Base-by-base conservation (phyloP, 2,113 vertebrate genomes). In the Microtus oregoni region DNA sequence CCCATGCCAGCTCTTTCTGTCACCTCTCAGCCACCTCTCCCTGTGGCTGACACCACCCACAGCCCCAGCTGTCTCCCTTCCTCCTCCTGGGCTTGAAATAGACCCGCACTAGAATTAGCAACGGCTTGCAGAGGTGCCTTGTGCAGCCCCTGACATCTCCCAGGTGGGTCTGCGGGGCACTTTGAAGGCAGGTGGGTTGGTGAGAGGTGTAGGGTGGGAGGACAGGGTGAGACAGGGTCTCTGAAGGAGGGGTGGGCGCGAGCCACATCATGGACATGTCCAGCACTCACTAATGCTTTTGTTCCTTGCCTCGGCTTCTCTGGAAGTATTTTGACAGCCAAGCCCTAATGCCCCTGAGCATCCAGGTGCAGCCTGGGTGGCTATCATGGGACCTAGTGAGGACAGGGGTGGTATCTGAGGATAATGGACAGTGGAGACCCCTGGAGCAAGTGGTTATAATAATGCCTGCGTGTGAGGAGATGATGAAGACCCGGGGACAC, bases 81-180 rank as follows among this genome's bases (percentile, higher is more conserved):
- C 89, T 95, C 81, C 70, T 95, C 76, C 78, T 35, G 44, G 22
- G 90, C 88, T 89, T 94, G 96, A 95, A 95, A 97, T 86, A 97
- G 95, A 94, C 52, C 65, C 30, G 41, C 7, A 55, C 24, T 61
- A 28, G 1, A 93, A 77, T 91, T 50, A 90, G 90, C 82, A 90
- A 2, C 5, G n/a, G 79, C 67, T 86, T 14, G 2, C 38, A 88
- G 65, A 38, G 50, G 41, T 4, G 55, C 68, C 86, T 73, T 65
- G 28, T 50, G 22, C 26, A 75, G 79, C 24, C 65, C n/a, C n/a
- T 68, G 85, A 78, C 38, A 35, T n/a, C 72, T 38, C n/a, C 13
- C 0, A 52, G 70, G 89, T 38, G 38, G 35, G 73, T 79, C 89
- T 7, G 1, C 44, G 30, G 75, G 41, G 73, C 17, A 17, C 50